phyloP scores from a whole-genome alignment of 2,797 vertebrate genomes.

The Geotrypetes seraphini region DNA sequence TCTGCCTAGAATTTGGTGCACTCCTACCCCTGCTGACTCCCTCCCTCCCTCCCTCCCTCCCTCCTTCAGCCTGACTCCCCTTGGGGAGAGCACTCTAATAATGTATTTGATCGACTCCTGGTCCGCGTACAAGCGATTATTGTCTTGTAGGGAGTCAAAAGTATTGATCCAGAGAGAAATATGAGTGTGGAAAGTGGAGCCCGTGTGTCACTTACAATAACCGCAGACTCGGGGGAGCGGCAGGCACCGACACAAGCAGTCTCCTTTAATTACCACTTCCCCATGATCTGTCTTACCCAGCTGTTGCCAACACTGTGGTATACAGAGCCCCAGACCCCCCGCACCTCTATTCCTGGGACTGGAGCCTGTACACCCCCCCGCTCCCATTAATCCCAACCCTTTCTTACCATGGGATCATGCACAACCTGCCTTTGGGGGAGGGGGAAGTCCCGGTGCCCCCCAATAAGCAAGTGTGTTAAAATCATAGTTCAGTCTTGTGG shows the following conservation, averaged over 20 bases:
- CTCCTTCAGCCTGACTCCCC: slow-evolving; percentile 39
- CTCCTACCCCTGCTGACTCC: slow-evolving; percentile 22
- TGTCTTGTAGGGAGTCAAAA: slow-evolving; percentile 96
- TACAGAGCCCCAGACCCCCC: too few species aligned
- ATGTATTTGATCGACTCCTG: slow-evolving; percentile 85
- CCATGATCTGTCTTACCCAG: slow-evolving; percentile 29
- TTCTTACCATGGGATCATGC: too few species aligned
- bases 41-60: slow-evolving; percentile 25
- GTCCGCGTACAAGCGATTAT: slow-evolving; percentile 80
- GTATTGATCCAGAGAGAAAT: slow-evolving; percentile 94
- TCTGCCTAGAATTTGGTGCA: too few species aligned
- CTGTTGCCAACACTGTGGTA: neutral
- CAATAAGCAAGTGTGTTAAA: neutral
- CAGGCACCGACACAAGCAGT: slow-evolving; percentile 37
- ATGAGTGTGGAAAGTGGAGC: slow-evolving; percentile 85
- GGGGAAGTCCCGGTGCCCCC: neutral
- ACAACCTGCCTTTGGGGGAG: rapidly evolving
- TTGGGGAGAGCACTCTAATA: slow-evolving; percentile 80
- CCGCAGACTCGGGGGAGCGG: slow-evolving; percentile 78
- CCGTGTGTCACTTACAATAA: slow-evolving; percentile 94
- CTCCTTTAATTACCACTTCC: slow-evolving; percentile 51
- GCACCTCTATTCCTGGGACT: neutral
- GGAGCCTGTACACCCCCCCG: neutral
- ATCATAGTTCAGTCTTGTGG: neutral
- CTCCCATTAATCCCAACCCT: neutral